These are phyloP conservation scores for Euplexia lucipara DNA, from an alignment of 2,888 invertebrate species.

Conservation along the genomic window DNA sequence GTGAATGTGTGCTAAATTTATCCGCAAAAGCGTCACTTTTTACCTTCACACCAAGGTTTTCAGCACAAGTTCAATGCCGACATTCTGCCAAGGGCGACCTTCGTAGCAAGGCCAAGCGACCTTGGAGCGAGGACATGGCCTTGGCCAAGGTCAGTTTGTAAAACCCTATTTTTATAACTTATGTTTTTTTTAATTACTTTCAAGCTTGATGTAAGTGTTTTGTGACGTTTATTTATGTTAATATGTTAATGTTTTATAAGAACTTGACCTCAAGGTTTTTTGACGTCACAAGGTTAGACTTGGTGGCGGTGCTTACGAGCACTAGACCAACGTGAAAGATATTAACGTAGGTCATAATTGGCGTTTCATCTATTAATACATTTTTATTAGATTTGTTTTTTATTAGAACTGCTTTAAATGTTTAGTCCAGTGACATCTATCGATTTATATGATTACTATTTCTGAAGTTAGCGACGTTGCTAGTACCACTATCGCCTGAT, in stretches of 20 bases:
- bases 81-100: constrained; percentile 67
- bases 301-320: background rate
- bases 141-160: constrained; percentile 36
- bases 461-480: background rate
- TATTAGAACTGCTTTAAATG: background rate
- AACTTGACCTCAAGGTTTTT: constrained; percentile 52
- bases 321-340: too few relatives aligned
- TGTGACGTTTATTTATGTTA: too few relatives aligned
- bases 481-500: background rate
- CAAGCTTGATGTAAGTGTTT: background rate
- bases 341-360: background rate
- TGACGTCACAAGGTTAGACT: constrained; percentile 5
- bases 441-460: background rate
- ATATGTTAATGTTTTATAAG: background rate
- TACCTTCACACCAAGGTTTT: constrained; percentile 64
- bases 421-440: constrained; percentile 42
- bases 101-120: constrained; percentile 66
- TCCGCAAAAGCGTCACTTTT: constrained; percentile 35
- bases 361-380: background rate
- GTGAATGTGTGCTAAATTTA: constrained; percentile 39
- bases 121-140: constrained; percentile 69
- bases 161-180: background rate
- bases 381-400: background rate
- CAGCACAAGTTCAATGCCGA: constrained; percentile 39
- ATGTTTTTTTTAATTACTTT: background rate